These are phyloP conservation scores for Peromyscus leucopus DNA, from an alignment of 2,113 vertebrate species.

Conservation along the genomic window DNA sequence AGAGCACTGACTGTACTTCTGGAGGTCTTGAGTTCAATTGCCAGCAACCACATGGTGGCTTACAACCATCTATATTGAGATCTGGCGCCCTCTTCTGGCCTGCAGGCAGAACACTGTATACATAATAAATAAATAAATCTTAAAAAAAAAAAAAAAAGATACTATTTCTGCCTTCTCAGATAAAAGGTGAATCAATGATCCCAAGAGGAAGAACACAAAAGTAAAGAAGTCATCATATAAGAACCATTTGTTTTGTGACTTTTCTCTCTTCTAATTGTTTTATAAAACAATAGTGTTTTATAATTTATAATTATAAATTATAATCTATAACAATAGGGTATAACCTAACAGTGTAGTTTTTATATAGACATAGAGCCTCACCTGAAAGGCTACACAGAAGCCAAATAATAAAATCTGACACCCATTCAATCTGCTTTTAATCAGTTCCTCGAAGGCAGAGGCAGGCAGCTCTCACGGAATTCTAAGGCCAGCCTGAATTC, in stretches of 20 bases:
- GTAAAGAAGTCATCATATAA: not conserved
- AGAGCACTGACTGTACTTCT: too few species aligned
- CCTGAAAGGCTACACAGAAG: not conserved
- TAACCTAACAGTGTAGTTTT: not conserved
- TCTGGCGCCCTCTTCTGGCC: too few species aligned
- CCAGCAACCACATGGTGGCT: too few species aligned
- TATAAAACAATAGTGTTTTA: not conserved
- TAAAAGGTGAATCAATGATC: constrained; percentile 21
- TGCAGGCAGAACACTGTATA: too few species aligned
- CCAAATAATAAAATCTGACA: constrained; percentile 22
- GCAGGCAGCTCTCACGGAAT: not conserved
- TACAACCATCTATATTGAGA: too few species aligned
- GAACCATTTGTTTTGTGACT: not conserved
- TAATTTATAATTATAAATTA: too few species aligned
- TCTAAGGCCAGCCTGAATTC: not conserved
- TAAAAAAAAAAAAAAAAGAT: not conserved
- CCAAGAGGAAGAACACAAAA: not conserved
- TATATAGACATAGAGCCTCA: not conserved
- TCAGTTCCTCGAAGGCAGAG: not conserved
- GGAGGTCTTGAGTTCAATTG: too few species aligned
- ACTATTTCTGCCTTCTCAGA: not conserved
- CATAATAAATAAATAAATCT: too few species aligned
- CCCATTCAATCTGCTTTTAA: not conserved
- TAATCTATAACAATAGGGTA: not conserved
- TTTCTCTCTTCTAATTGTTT: constrained; percentile 25